Percentiles rank a stretch among this genome's conserved stretches.
Conservation (phyloP, 2,888 invertebrate genomes). For the Plebejus melissa region DNA sequence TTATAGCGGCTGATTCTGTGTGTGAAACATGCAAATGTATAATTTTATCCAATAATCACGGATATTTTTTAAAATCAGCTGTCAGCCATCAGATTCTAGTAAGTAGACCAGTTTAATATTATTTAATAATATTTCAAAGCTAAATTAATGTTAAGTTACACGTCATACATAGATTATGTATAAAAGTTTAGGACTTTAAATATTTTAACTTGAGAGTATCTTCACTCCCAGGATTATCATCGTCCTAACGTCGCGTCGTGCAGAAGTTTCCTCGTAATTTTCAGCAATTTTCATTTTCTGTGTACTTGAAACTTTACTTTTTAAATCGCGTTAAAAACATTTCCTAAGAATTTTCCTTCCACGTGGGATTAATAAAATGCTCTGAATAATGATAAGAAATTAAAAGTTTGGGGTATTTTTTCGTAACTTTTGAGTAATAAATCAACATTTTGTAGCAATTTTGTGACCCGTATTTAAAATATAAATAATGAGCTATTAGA, state of each 20-base stretch:
- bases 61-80: no score
- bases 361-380: conserved; percentile 4
- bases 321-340: conserved; percentile 13
- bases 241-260: conserved; percentile 5
- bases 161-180: not conserved
- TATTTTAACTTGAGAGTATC: not conserved
- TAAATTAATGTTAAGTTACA: no score
- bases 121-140: no score
- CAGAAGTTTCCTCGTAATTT: conserved; percentile 5
- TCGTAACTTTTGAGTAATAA: not conserved
- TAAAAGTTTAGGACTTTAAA: not conserved
- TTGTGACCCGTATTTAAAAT: not conserved
- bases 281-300: conserved; percentile 19
- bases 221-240: conserved; percentile 15
- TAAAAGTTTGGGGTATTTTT: not conserved
- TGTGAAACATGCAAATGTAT: no score
- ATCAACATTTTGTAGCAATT: not conserved
- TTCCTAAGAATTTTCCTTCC: not conserved
- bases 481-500: not conserved
- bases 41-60: no score
- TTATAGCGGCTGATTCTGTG: no score
- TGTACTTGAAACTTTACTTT: conserved; percentile 14
- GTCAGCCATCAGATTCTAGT: no score
- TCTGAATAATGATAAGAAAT: conserved; percentile 1
- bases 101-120: no score